Evolutionary conservation across 2,797 vertebrate genomes (phyloP).

Genomic region (Amblyopsis hoosieri): DNA sequence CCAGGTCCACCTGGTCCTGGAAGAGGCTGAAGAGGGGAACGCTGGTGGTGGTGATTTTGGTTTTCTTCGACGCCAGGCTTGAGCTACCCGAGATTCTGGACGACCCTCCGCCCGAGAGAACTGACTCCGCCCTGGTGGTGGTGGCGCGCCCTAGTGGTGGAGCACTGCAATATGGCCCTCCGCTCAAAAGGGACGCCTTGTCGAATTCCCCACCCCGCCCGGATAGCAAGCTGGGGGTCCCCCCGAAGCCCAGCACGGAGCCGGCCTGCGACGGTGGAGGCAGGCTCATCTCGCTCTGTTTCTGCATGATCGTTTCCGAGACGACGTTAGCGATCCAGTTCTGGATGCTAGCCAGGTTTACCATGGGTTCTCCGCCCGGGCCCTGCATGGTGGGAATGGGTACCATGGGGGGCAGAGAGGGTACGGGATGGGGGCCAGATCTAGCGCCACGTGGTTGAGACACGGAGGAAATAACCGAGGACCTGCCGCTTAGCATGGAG

Average conservation of each 20-base stretch:
- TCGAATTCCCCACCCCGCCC: conserved; percentile 78
- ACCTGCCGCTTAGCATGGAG: conserved; percentile 84
- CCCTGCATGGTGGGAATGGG: conserved; percentile 75
- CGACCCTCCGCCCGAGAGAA: conserved; percentile 49
- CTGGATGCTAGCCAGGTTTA: conserved; percentile 91
- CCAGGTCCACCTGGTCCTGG: conserved; percentile 88
- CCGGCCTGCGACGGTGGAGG: conserved; percentile 75
- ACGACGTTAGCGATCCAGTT: conserved; percentile 95
- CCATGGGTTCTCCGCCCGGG: conserved; percentile 83
- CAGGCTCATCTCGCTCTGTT: conserved; percentile 87
- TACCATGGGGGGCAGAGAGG: conserved; percentile 61
- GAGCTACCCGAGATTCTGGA: conserved; percentile 73
- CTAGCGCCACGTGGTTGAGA: conserved; percentile 73
- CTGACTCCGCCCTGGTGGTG: conserved; percentile 45
- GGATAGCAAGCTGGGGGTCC: conserved; percentile 43
- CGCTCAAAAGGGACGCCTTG: conserved; percentile 80
- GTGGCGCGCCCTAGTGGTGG: conserved; percentile 42
- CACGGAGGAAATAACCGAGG: conserved; percentile 74
- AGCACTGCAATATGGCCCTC: conserved; percentile 66
- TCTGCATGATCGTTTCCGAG: conserved; percentile 91
- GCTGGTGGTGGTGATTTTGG: conserved; percentile 84
- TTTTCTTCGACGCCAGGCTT: conserved; percentile 54
- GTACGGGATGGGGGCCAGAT: conserved; percentile 23
- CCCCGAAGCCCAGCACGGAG: conserved; percentile 72
- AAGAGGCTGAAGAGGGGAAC: conserved; percentile 92